phyloP scores from a whole-genome alignment of 2,113 vertebrate genomes.

The Eurystomus gularis region DNA sequence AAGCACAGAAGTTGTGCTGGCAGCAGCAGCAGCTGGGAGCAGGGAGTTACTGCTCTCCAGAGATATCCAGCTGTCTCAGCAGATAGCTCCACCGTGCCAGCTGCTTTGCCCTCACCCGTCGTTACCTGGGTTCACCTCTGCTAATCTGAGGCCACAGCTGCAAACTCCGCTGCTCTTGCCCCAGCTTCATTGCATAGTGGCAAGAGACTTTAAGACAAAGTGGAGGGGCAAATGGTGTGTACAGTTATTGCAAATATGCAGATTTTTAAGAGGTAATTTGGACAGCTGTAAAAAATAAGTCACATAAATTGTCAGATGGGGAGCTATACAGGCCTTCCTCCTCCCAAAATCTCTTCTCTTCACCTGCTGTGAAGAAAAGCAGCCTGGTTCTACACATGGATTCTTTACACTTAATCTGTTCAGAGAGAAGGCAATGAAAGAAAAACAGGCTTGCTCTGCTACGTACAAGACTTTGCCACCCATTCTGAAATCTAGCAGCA shows the following conservation, averaged over 20 bases:
- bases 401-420: neutral
- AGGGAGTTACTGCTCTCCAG: neutral
- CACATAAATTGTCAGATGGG: neutral
- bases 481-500: neutral
- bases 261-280: neutral
- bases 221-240: neutral
- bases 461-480: neutral
- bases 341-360: neutral
- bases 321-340: neutral
- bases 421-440: neutral
- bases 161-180: neutral
- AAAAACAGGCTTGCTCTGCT: neutral
- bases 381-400: neutral
- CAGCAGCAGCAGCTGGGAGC: constrained; percentile 5
- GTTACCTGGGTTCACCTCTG: neutral
- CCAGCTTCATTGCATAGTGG: neutral
- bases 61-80: neutral
- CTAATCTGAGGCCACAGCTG: neutral
- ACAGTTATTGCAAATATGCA: neutral
- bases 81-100: neutral
- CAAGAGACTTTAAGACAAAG: neutral
- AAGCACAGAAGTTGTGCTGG: neutral
- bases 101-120: neutral
- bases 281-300: constrained; percentile 4
- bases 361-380: neutral